Percentiles rank a stretch among this genome's conserved stretches.
phyloP scores from a whole-genome alignment of 2,797 vertebrate species.

The Peromyscus melanophrys region DNA sequence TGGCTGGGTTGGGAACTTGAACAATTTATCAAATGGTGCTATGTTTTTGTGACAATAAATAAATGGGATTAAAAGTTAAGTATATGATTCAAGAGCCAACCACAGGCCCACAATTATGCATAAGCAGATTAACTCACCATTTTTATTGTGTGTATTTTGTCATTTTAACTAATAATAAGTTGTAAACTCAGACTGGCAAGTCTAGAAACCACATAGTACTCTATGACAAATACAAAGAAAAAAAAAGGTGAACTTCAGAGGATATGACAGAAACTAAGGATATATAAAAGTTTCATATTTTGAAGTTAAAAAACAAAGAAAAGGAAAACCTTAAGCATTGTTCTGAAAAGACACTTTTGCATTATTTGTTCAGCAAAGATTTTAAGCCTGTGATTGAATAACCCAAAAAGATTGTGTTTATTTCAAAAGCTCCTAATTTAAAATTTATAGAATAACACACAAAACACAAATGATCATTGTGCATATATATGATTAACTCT shows the following conservation, averaged over 20 bases:
- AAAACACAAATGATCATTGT: not conserved
- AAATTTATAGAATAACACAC: not conserved
- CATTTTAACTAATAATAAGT: slow-evolving; percentile 51
- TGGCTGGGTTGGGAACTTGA: not conserved
- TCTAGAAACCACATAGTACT: slow-evolving; percentile 3
- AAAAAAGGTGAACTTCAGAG: slow-evolving; percentile 27
- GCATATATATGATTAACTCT: not conserved
- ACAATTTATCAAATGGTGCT: not conserved
- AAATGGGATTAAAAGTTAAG: slow-evolving; percentile 30
- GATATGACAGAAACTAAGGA: slow-evolving; percentile 20
- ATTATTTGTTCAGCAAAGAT: not conserved
- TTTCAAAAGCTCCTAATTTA: slow-evolving; percentile 48
- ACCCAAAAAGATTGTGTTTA: slow-evolving; percentile 26
- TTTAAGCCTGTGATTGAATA: not conserved
- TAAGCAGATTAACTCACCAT: slow-evolving; percentile 2
- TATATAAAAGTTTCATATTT: slow-evolving; percentile 57
- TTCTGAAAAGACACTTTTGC: not conserved
- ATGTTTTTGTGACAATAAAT: slow-evolving; percentile 58
- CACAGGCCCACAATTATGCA: not conserved
- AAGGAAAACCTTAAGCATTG: slow-evolving; percentile 14
- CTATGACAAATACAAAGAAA: not conserved
- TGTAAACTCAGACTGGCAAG: slow-evolving; percentile 16
- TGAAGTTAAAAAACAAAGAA: not conserved
- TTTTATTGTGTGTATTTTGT: not conserved
- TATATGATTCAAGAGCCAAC: slow-evolving; percentile 43